phyloP scores from a whole-genome alignment of 1,140 invertebrate species.

The Hormaphis cornu region DNA sequence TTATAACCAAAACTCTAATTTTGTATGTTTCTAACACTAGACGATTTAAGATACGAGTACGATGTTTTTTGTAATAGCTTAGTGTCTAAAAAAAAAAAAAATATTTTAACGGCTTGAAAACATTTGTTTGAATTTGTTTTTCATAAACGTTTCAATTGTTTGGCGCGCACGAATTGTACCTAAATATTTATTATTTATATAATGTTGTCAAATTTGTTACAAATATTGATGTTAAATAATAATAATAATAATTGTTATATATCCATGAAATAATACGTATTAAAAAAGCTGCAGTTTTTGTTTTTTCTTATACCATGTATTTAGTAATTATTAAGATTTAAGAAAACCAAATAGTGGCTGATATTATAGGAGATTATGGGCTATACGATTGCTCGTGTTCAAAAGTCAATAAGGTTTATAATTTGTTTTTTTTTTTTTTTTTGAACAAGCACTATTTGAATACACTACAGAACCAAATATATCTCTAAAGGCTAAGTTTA shows the following conservation, averaged over 20 bases:
- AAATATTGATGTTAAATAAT: slow-evolving; percentile 24
- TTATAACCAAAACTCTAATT: neutral
- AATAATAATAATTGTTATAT: neutral
- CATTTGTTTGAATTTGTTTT: neutral
- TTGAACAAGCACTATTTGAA: too few relatives aligned
- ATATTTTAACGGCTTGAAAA: neutral
- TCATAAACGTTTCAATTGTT: neutral
- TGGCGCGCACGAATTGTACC: neutral
- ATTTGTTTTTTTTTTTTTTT: too few relatives aligned
- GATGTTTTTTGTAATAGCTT: slow-evolving; percentile 5
- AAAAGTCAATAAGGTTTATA: too few relatives aligned
- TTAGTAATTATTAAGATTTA: too few relatives aligned
- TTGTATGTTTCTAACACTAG: neutral
- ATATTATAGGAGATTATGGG: too few relatives aligned
- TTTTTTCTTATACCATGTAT: neutral
- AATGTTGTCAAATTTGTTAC: slow-evolving; percentile 19
- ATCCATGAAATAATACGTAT: slow-evolving; percentile 8
- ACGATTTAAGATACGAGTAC: neutral
- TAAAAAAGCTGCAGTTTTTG: neutral
- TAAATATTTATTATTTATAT: slow-evolving; percentile 24
- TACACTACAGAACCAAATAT: too few relatives aligned
- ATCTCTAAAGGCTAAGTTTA: too few relatives aligned
- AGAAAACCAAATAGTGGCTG: too few relatives aligned
- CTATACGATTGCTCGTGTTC: too few relatives aligned
- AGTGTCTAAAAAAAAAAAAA: neutral